Evolutionary conservation across 2,888 invertebrate species (phyloP).

Genomic region (Cephus rjabovi): DNA sequence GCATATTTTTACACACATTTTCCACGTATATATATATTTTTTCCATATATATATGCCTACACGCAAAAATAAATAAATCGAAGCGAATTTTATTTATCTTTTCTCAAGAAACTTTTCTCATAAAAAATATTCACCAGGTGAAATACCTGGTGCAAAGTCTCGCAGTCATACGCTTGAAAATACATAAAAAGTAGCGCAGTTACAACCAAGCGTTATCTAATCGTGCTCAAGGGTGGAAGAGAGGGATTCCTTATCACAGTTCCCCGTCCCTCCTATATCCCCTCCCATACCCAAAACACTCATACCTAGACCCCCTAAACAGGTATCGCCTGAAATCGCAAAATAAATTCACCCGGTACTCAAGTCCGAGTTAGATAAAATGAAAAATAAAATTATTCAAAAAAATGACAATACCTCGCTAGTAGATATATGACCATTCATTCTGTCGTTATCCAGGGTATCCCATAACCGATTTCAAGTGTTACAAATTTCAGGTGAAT

Average conservation of each 20-base stretch:
- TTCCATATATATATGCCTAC: no score
- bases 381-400: conserved; percentile 2
- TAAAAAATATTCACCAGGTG: neutral
- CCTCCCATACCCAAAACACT: neutral
- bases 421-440: conserved; percentile 61
- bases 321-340: neutral
- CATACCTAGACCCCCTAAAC: neutral
- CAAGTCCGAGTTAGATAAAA: neutral
- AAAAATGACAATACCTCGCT: conserved; percentile 52
- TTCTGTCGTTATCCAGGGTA: conserved; percentile 60
- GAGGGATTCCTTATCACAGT: neutral
- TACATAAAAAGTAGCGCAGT: neutral
- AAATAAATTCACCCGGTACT: neutral
- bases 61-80: no score
- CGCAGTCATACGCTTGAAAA: neutral
- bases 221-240: neutral
- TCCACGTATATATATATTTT: no score
- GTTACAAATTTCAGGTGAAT: neutral
- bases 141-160: neutral
- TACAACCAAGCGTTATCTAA: neutral
- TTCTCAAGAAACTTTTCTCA: neutral
- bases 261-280: neutral
- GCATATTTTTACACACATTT: neutral
- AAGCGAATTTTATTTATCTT: neutral
- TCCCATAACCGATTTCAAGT: conserved; percentile 50